These are phyloP conservation scores for Ploceus nigricollis DNA, from an alignment of 2,113 vertebrate species.

Conservation along the genomic window DNA sequence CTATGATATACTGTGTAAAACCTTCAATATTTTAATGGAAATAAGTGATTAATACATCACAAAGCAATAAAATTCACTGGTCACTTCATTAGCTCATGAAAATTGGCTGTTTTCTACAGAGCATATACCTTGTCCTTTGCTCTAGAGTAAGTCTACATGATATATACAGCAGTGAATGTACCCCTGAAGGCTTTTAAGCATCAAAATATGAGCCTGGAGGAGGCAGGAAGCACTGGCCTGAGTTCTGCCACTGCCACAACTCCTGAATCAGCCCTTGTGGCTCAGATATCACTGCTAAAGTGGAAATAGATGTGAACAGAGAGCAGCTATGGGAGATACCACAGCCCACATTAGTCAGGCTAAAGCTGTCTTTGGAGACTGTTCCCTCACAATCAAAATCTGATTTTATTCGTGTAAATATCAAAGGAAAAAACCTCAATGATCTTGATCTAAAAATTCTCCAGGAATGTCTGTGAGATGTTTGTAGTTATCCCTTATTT, in stretches of 20 bases:
- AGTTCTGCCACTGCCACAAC: not conserved
- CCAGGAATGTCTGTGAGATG: not conserved
- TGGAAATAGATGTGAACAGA: not conserved
- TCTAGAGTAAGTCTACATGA: not conserved
- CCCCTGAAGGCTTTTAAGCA: not conserved
- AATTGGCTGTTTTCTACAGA: not conserved
- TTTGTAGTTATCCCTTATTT: conserved; percentile 52
- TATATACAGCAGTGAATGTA: not conserved
- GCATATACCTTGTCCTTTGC: not conserved
- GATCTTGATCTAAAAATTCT: conserved; percentile 20
- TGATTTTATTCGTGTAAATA: not conserved
- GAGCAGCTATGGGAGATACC: not conserved
- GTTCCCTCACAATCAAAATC: not conserved
- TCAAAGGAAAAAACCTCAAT: not conserved
- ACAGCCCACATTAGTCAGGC: conserved; percentile 5
- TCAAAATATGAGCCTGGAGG: not conserved
- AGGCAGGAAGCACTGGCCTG: not conserved
- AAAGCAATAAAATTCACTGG: not conserved
- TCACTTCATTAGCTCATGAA: not conserved
- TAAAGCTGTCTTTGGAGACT: not conserved
- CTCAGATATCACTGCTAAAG: not conserved
- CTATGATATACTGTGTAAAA: not conserved
- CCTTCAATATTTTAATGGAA: not conserved
- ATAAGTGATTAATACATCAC: not conserved
- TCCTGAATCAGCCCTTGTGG: not conserved